Conservation (phyloP, 2,888 invertebrate species). For the Trachelus iudaicus region DNA sequence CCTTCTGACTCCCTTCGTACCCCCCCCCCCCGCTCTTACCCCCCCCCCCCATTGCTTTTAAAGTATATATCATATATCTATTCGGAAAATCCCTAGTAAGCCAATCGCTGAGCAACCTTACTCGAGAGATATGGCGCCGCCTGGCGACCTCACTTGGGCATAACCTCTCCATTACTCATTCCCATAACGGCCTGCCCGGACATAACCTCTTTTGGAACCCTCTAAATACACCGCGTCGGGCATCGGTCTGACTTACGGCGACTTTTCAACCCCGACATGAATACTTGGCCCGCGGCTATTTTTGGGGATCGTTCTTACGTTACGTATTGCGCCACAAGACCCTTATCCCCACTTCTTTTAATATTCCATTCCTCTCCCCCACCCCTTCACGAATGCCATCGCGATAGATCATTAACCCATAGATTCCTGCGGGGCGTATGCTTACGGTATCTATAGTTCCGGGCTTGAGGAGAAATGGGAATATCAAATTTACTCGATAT, state of each 20-base stretch:
- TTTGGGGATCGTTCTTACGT: conserved; percentile 15
- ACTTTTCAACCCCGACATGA: conserved; percentile 25
- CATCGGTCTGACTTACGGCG: conserved; percentile 14
- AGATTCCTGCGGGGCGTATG: too few relatives aligned
- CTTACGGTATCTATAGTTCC: too few relatives aligned
- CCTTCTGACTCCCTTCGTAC: background rate
- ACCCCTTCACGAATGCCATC: too few relatives aligned
- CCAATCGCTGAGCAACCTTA: background rate
- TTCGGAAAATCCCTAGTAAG: conserved; percentile 2
- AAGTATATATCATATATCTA: background rate
- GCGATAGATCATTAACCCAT: too few relatives aligned
- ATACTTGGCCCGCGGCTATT: conserved; percentile 26
- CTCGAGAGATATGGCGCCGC: conserved; percentile 2
- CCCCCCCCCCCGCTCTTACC: accelerated
- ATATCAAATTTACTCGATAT: too few relatives aligned
- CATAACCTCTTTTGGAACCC: conserved; percentile 7
- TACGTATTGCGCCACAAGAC: background rate
- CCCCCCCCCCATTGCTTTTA: background rate
- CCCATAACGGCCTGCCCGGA: background rate
- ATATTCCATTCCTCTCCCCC: too few relatives aligned
- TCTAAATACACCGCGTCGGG: background rate
- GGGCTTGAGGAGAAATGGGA: too few relatives aligned
- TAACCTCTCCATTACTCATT: conserved; percentile 11
- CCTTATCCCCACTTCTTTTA: too few relatives aligned
- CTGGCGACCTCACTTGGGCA: conserved; percentile 9